Base-by-base conservation (phyloP, 2,113 vertebrate species). In the Cynocephalus volans region DNA sequence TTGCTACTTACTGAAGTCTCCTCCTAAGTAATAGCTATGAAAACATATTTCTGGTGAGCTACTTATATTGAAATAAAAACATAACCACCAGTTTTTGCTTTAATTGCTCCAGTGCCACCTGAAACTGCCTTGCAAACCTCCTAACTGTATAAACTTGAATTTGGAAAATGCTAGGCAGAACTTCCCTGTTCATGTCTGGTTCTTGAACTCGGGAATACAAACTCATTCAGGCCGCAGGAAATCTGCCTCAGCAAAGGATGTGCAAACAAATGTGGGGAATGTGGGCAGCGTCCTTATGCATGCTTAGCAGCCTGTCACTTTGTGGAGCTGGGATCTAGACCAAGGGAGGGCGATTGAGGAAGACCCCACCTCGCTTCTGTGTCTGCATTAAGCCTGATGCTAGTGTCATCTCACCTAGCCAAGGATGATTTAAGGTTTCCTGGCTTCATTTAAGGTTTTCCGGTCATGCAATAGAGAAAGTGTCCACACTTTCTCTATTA, bases 71-170 rank as follows among this genome's bases (percentile, higher is more conserved):
- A 50, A 65, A 21, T 36, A 14, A 60, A 58, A 26, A 26, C 28
- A 21, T 0, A 36, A 11, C 18, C 24, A 1, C 15, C 17, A 3
- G 5, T 19, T 62, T 48, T 3, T 1, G 31, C 24, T 31, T 2
- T 18, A 6, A 2, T 2, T 12, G 28, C 54, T 36, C n/a, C 4
- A 4, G 12, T 0, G 0, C 21, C 45, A 1, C 48, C 77, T 13
- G 58, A 24, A 28, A 3, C 8, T 17, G 17, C 36, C 48, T 18
- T 8, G 12, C 24, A 14, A 1, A 6, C 70, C 14, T 28, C 18
- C n/a, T 1, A 18, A 18, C 70, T 4, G 0, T 6, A 0, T 4
- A 15, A 3, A 26, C 33, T 4, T 54, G 15, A 13, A 28, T 26
- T 45, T 48, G 41, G 17, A 54, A n/a, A 75, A 28, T 5, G 6